Percentiles rank a stretch among this genome's conserved stretches.
Conservation (phyloP, 1,140 invertebrate genomes). For the Philopotamus ludificatus region DNA sequence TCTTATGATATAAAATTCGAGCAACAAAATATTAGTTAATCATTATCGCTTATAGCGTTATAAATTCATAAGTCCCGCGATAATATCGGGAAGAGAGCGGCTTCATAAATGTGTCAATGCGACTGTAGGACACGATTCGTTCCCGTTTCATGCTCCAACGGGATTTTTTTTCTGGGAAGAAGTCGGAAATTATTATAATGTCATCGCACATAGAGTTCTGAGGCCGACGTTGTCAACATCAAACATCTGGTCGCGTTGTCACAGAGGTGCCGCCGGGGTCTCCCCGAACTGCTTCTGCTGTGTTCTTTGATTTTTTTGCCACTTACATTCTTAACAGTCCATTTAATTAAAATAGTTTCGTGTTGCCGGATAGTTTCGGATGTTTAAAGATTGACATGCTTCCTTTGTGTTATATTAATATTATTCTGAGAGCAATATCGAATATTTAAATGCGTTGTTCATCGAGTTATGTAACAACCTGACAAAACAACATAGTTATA, state of each 20-base stretch:
- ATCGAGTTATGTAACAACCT: no score
- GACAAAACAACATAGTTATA: no score
- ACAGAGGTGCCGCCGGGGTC: neutral
- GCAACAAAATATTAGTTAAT: no score
- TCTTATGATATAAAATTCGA: no score
- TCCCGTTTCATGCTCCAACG: no score
- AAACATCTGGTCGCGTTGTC: neutral
- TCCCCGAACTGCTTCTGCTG: neutral
- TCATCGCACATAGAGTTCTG: neutral
- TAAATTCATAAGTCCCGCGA: neutral
- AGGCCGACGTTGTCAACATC: neutral
- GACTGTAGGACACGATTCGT: neutral
- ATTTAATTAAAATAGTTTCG: slow-evolving; percentile 7
- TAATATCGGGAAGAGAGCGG: neutral
- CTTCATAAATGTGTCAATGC: neutral
- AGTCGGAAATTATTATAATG: neutral
- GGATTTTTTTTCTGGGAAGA: neutral
- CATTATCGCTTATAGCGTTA: no score
- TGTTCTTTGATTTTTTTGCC: neutral
- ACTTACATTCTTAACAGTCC: neutral
- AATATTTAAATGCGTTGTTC: no score
- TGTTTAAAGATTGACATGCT: no score
- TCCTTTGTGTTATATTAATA: no score
- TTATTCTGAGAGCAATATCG: no score
- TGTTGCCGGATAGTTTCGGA: no score